Evolutionary conservation across 2,113 vertebrate genomes (phyloP).

Genomic region (Myiozetetes cayanensis): DNA sequence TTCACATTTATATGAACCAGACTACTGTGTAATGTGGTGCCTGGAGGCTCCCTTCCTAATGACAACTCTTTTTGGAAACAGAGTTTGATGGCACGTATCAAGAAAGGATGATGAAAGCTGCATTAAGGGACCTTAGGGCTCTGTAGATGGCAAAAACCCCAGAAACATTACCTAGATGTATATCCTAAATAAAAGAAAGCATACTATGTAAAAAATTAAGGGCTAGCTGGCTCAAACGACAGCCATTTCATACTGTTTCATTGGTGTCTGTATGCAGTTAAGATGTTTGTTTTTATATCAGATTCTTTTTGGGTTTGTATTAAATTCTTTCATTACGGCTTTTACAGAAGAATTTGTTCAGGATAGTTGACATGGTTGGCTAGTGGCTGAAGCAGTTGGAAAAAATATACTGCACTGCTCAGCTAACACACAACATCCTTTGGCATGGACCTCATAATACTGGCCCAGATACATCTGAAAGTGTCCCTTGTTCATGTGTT

Average conservation of each 20-base stretch:
- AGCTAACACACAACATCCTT: background rate
- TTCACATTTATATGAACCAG: background rate
- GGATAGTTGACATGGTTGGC: background rate
- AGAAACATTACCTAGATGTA: background rate
- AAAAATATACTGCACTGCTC: background rate
- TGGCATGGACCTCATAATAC: background rate
- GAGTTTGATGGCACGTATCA: background rate
- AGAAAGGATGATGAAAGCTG: background rate
- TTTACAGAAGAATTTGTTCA: background rate
- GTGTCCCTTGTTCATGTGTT: background rate
- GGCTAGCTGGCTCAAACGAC: background rate
- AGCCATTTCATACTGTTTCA: background rate
- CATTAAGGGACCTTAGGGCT: background rate
- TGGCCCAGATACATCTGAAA: background rate
- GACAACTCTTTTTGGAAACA: background rate
- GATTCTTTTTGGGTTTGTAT: background rate
- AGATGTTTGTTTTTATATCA: background rate
- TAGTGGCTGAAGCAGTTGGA: background rate
- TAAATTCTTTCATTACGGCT: background rate
- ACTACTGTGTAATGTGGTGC: slow-evolving; percentile 9
- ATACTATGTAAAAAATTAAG: background rate
- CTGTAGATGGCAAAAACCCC: background rate
- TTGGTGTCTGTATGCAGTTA: background rate
- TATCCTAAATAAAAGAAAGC: slow-evolving; percentile 5
- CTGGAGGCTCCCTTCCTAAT: background rate